phyloP scores from a whole-genome alignment of 2,113 vertebrate genomes.

The Brachyistius frenatus region DNA sequence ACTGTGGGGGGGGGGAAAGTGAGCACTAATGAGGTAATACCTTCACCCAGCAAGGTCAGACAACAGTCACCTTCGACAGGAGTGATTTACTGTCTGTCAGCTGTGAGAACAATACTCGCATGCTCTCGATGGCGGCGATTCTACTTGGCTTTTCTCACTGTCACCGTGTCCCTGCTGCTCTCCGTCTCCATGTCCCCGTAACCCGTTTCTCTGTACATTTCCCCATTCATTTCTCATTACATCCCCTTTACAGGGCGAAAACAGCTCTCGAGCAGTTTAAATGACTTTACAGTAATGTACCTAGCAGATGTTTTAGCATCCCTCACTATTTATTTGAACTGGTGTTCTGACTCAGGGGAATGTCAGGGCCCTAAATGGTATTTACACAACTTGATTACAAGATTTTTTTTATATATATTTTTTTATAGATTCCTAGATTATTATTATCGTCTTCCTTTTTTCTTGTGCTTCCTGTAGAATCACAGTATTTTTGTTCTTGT shows the following conservation, averaged over 20 bases:
- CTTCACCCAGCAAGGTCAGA: constrained; percentile 71
- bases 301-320: constrained; percentile 38
- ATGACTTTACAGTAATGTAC: constrained; percentile 41
- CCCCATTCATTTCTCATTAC: constrained; percentile 41
- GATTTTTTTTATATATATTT: not conserved
- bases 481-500: not conserved
- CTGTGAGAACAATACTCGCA: constrained; percentile 26
- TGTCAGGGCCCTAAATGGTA: not conserved
- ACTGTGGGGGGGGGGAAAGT: constrained; percentile 44
- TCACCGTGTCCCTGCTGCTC: not conserved
- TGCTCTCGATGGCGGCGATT: constrained; percentile 20
- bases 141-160: constrained; percentile 6
- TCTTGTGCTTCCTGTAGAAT: not conserved
- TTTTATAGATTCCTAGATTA: not conserved
- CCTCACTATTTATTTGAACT: constrained; percentile 27
- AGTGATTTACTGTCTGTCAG: constrained; percentile 59
- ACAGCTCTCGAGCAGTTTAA: constrained; percentile 32
- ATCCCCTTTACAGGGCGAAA: constrained; percentile 10
- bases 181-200: not conserved
- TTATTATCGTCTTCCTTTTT: not conserved
- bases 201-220: constrained; percentile 22
- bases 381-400: not conserved
- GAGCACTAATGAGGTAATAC: constrained; percentile 75
- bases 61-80: constrained; percentile 46
- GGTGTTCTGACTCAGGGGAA: not conserved